A percentile compares a stretch with the other conserved stretches of the same genome.
phyloP scores from a whole-genome alignment of 2,797 vertebrate genomes.

The Cryptoprocta ferox region DNA sequence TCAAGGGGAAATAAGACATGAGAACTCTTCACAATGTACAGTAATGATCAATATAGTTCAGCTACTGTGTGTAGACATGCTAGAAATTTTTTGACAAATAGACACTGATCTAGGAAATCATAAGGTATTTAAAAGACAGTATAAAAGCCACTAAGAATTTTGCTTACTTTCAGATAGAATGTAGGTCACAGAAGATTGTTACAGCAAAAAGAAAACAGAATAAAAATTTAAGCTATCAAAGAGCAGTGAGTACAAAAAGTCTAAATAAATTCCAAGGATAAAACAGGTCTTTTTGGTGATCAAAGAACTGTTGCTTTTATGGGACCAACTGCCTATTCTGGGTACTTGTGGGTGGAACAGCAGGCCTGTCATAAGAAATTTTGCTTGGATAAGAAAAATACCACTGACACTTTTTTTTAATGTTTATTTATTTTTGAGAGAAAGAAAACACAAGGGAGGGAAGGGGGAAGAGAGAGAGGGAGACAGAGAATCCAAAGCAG shows the following conservation, averaged over 20 bases:
- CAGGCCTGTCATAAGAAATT: not conserved
- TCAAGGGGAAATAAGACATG: not conserved
- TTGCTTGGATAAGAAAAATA: not conserved
- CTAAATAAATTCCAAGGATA: not conserved
- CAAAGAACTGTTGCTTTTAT: not conserved
- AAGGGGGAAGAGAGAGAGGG: too few species aligned
- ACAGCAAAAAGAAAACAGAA: not conserved
- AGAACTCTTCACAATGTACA: not conserved
- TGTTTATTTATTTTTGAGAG: too few species aligned
- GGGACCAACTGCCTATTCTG: not conserved
- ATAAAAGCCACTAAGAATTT: not conserved
- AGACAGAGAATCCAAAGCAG: too few species aligned
- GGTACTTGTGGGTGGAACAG: not conserved
- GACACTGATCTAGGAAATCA: not conserved
- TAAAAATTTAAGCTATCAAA: not conserved
- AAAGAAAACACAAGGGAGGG: too few species aligned
- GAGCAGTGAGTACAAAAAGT: not conserved
- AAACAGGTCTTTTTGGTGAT: not conserved
- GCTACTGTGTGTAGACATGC: not conserved
- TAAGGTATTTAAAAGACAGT: not conserved
- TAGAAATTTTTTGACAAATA: conserved; percentile 10
- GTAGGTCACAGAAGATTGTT: not conserved
- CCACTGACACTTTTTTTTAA: not conserved
- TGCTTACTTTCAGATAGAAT: not conserved
- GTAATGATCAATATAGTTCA: not conserved